Evolutionary conservation across 2,888 invertebrate genomes (phyloP), one percentile per base, ranked within the genome.

Genomic region (Drosophila seclusa): DNA sequence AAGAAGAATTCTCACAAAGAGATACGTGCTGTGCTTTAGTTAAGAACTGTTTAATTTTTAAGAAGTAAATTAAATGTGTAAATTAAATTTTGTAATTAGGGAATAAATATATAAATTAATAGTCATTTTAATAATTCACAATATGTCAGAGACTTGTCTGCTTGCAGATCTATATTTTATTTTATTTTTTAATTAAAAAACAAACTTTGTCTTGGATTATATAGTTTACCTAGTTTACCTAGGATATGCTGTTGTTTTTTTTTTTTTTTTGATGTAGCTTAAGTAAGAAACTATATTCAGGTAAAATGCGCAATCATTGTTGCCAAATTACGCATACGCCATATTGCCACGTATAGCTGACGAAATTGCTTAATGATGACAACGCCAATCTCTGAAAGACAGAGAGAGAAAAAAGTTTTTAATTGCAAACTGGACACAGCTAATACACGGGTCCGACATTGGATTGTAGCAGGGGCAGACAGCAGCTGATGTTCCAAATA

Each of bases 311-410:
- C n/a, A 73, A 54, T 85, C 73, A 85, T 73, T 80, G 64, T 63
- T 68, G 68, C 31, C 72, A 68, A 70, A 78, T 83, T 78, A 76
- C 58, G 81, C 55, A 83, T 83, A 83, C 86, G 73, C 57, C 32
- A 32, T 32, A 32, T 32, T 32, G 32, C 11, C 65, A 32, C 55
- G 31, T 73, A 68, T 29, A 40, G 62, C 53, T 48, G 34, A n/a
- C 18, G 53, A 68, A 82, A 80, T 82, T 78, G 73, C 68, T 38
- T 64, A 64, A 61, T 65, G 74, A 80, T 83, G 85, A 85, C 85
- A 66, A 62, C 31, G 70, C 27, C 38, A 45, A 29, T 62, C 70
- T 64, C 52, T 38, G 27, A n/a, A 27, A 29, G 40, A 63, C 24
- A 24, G 21, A 60, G 52, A 60, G 48, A 31, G 32, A 18, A 55